Conservation (phyloP, 92 coral and sea anemone species). For the Actinernus sp. region DNA sequence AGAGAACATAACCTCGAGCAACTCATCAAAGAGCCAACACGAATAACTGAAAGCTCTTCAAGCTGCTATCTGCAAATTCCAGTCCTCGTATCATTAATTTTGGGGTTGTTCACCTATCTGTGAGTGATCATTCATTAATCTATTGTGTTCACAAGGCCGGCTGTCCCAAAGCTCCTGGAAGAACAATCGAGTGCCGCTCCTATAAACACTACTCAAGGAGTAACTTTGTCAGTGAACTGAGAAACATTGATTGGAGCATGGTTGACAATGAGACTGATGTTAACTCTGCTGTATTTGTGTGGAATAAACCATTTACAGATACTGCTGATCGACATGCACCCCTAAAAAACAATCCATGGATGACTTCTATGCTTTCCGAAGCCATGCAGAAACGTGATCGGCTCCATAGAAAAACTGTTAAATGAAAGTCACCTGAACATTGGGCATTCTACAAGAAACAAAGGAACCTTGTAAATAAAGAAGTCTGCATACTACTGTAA, state of each 20-base stretch:
- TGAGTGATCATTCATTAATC: conserved; percentile 46
- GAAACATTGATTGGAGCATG: conserved; percentile 30
- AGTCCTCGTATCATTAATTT: conserved; percentile 23
- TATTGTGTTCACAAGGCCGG: conserved; percentile 47
- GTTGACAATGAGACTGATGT: conserved; percentile 24
- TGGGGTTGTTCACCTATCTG: conserved; percentile 18
- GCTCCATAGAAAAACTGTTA: too few relatives aligned
- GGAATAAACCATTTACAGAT: too few relatives aligned
- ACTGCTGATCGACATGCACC: too few relatives aligned
- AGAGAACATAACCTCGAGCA: conserved; percentile 34
- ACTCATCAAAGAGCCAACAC: conserved; percentile 32
- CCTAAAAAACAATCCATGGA: too few relatives aligned
- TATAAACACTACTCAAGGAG: conserved; percentile 39
- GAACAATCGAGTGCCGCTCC: conserved; percentile 37
- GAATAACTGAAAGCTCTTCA: conserved; percentile 43
- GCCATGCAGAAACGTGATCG: too few relatives aligned
- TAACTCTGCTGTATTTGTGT: too few relatives aligned
- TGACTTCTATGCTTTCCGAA: too few relatives aligned
- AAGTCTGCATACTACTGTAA: too few relatives aligned
- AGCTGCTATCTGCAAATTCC: conserved; percentile 27
- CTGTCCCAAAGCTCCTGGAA: conserved; percentile 46
- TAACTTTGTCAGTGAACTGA: conserved; percentile 32
- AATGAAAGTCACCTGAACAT: too few relatives aligned
- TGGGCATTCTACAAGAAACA: too few relatives aligned
- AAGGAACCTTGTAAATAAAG: too few relatives aligned